These are phyloP conservation scores for Hylaeus volcanicus DNA, from an alignment of 1,140 invertebrate genomes.

Conservation along the genomic window DNA sequence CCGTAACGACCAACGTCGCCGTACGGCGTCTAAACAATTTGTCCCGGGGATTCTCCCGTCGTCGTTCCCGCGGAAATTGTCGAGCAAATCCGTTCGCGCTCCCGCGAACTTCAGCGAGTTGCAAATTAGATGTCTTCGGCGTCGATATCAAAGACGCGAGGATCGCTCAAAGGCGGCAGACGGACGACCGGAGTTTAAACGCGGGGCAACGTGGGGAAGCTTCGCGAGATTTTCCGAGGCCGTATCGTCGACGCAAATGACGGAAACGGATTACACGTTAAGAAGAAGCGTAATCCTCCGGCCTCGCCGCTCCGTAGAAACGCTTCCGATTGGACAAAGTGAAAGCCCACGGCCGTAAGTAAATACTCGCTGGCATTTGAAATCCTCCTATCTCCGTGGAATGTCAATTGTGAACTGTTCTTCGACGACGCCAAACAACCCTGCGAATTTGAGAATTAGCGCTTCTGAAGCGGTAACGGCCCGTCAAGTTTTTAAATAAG, in stretches of 20 bases:
- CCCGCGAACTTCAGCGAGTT: background rate
- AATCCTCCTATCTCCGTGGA: background rate
- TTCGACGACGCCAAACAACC: background rate
- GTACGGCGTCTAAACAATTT: slow-evolving; percentile 10
- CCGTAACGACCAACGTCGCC: background rate
- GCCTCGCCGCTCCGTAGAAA: background rate
- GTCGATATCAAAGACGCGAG: slow-evolving; percentile 24
- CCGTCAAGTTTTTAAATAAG: too few relatives aligned
- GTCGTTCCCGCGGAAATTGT: background rate
- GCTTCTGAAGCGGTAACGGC: too few relatives aligned
- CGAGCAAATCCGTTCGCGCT: background rate
- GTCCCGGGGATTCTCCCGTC: background rate
- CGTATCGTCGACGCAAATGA: slow-evolving; percentile 26
- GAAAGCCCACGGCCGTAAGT: background rate
- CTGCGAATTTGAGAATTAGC: too few relatives aligned
- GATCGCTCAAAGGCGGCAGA: background rate
- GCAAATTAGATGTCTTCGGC: slow-evolving; percentile 11
- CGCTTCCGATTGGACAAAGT: slow-evolving; percentile 24
- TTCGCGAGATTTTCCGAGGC: background rate
- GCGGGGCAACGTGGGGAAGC: background rate
- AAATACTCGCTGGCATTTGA: background rate
- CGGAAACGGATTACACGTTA: slow-evolving; percentile 27
- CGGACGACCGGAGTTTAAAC: slow-evolving; percentile 20
- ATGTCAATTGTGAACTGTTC: background rate
- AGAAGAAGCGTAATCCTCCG: slow-evolving; percentile 29